Conservation (phyloP, 1,140 invertebrate genomes). For the Drosophila teissieri region DNA sequence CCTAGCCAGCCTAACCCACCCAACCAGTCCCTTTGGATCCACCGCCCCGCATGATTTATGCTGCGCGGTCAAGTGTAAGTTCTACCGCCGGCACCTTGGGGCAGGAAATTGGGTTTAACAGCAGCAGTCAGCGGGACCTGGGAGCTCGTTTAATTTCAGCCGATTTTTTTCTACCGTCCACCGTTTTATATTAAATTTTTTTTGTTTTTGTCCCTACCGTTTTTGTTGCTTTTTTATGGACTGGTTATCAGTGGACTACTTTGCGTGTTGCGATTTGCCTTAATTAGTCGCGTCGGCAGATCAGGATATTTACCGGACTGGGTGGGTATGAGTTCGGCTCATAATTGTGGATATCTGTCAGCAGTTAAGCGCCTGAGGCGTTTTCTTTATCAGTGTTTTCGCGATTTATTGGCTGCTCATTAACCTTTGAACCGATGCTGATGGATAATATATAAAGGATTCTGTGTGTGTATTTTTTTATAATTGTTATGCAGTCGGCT, state of each 20-base stretch:
- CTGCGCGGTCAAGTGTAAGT: conserved; percentile 80
- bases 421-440: conserved; percentile 51
- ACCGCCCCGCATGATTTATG: conserved; percentile 65
- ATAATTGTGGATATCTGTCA: conserved; percentile 55
- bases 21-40: conserved; percentile 4
- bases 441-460: conserved; percentile 21
- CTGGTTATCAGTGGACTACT: conserved; percentile 64
- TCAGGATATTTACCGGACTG: conserved; percentile 43
- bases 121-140: conserved; percentile 47
- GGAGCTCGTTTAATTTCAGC: conserved; percentile 75
- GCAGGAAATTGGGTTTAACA: conserved; percentile 77
- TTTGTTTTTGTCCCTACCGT: conserved; percentile 12
- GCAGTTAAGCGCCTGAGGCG: conserved; percentile 44
- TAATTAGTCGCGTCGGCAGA: conserved; percentile 67
- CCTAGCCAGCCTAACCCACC: conserved; percentile 1
- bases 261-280: conserved; percentile 75
- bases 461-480: conserved; percentile 31
- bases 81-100: conserved; percentile 58
- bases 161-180: conserved; percentile 54
- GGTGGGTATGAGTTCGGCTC: conserved; percentile 32
- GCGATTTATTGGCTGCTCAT: conserved; percentile 65
- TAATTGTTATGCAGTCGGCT: conserved; percentile 28
- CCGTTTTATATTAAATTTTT: conserved; percentile 58
- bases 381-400: conserved; percentile 22
- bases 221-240: conserved; percentile 61